These are phyloP conservation scores for Drosophila pachea DNA, from an alignment of 1,140 invertebrate species.

Conservation along the genomic window DNA sequence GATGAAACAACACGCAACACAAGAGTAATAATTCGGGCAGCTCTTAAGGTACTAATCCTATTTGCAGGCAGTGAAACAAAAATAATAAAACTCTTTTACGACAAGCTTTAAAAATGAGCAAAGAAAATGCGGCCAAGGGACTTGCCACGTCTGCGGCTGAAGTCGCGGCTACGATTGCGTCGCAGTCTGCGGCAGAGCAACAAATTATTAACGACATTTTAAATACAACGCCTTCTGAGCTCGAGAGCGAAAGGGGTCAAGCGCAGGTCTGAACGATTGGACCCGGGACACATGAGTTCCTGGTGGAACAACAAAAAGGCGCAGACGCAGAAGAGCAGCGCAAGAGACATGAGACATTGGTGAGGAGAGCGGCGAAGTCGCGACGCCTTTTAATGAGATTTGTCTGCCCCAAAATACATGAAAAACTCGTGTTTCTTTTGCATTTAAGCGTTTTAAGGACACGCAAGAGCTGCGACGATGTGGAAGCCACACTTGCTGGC, in stretches of 20 bases:
- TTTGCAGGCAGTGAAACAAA: conserved; percentile 66
- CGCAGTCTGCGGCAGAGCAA: conserved; percentile 46
- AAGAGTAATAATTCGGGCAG: conserved; percentile 21
- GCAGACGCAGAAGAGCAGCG: conserved; percentile 15
- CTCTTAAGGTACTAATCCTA: conserved; percentile 58
- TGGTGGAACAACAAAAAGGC: conserved; percentile 22
- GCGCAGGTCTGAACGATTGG: conserved; percentile 7
- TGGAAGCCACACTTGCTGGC: conserved; percentile 23
- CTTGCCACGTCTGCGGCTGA: conserved; percentile 29
- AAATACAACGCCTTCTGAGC: conserved; percentile 67
- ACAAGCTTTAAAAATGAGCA: conserved; percentile 52
- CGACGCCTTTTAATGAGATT: conserved; percentile 77
- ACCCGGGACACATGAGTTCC: background rate
- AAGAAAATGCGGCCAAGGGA: conserved; percentile 41
- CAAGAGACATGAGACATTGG: background rate
- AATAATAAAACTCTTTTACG: conserved; percentile 73
- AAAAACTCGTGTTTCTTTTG: conserved; percentile 70
- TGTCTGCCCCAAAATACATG: conserved; percentile 67
- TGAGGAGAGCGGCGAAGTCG: conserved; percentile 37
- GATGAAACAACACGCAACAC: conserved; percentile 26
- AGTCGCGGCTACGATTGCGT: conserved; percentile 19
- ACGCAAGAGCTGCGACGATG: conserved; percentile 52
- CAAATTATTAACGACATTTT: conserved; percentile 78
- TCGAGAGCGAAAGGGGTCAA: conserved; percentile 46
- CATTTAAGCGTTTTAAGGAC: conserved; percentile 65